phyloP scores from a whole-genome alignment of 2,888 invertebrate genomes.

The Morpho deidamia region DNA sequence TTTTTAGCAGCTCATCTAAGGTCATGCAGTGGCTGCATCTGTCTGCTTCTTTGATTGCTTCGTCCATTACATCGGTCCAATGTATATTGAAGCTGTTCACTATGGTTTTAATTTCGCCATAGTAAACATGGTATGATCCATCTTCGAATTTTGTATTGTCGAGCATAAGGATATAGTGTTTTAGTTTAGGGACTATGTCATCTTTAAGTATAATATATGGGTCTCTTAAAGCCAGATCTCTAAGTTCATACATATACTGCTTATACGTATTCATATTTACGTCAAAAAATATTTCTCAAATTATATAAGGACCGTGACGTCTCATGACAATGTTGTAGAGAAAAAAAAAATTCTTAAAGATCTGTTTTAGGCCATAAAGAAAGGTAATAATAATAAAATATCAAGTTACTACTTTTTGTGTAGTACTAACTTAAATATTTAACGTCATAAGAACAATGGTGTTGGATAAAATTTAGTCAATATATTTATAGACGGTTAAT shows the following conservation, averaged over 20 bases:
- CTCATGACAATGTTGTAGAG: too few relatives aligned
- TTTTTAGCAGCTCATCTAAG: slow-evolving; percentile 33
- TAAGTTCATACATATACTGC: slow-evolving; percentile 40
- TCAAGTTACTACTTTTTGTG: too few relatives aligned
- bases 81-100: slow-evolving; percentile 41
- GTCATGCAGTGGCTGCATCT: slow-evolving; percentile 27
- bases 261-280: slow-evolving; percentile 39
- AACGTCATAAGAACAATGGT: too few relatives aligned
- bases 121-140: slow-evolving; percentile 41
- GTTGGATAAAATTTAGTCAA: too few relatives aligned
- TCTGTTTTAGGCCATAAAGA: too few relatives aligned
- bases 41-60: slow-evolving; percentile 38
- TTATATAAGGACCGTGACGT: too few relatives aligned
- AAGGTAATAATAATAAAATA: too few relatives aligned
- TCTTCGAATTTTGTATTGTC: slow-evolving; percentile 36
- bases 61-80: slow-evolving; percentile 39
- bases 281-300: too few relatives aligned
- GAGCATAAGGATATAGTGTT: slow-evolving; percentile 35
- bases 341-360: too few relatives aligned
- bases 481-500: too few relatives aligned
- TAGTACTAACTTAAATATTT: too few relatives aligned
- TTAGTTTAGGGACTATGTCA: slow-evolving; percentile 37
- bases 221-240: slow-evolving; percentile 34
- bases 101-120: slow-evolving; percentile 45
- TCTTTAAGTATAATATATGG: slow-evolving; percentile 38